Percentiles rank a stretch among this genome's conserved stretches.
These are phyloP conservation scores for Tachina grossa DNA, from an alignment of 2,888 invertebrate genomes.

Conservation along the genomic window DNA sequence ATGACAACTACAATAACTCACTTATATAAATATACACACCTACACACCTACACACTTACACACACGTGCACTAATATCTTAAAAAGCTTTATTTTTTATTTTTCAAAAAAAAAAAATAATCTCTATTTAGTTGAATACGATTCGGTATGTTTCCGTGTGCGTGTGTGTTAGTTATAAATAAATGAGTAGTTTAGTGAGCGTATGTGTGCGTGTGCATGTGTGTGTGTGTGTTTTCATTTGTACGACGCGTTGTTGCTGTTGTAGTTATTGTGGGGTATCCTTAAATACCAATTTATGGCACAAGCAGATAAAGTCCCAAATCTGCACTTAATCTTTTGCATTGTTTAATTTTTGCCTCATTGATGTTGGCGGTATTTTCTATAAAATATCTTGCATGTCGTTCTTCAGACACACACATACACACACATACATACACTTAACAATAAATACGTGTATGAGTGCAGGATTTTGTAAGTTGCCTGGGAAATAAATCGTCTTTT, in stretches of 20 bases:
- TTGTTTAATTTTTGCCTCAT: constrained; percentile 81
- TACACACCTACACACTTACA: constrained; percentile 1
- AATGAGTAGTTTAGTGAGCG: constrained; percentile 54
- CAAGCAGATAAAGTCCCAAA: constrained; percentile 82
- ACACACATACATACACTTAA: neutral
- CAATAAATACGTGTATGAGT: constrained; percentile 16
- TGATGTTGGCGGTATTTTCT: constrained; percentile 66
- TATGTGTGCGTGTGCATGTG: constrained; percentile 33
- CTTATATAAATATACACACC: constrained; percentile 44
- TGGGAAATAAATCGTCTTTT: constrained; percentile 74
- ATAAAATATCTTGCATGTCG: constrained; percentile 28
- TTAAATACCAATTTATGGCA: constrained; percentile 82
- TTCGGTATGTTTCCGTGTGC: neutral
- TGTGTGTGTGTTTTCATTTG: constrained; percentile 35
- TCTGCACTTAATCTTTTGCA: constrained; percentile 82
- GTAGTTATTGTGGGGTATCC: constrained; percentile 76
- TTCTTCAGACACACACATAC: constrained; percentile 5
- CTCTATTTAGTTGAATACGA: constrained; percentile 11
- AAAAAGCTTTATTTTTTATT: constrained; percentile 67
- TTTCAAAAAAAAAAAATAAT: constrained; percentile 13
- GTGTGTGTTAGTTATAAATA: constrained; percentile 64
- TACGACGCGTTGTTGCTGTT: constrained; percentile 17
- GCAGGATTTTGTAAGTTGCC: constrained; percentile 62
- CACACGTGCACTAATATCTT: constrained; percentile 61
- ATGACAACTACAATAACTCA: constrained; percentile 71